phyloP scores from a whole-genome alignment of 2,113 vertebrate genomes.

The Crotalus horridus region DNA sequence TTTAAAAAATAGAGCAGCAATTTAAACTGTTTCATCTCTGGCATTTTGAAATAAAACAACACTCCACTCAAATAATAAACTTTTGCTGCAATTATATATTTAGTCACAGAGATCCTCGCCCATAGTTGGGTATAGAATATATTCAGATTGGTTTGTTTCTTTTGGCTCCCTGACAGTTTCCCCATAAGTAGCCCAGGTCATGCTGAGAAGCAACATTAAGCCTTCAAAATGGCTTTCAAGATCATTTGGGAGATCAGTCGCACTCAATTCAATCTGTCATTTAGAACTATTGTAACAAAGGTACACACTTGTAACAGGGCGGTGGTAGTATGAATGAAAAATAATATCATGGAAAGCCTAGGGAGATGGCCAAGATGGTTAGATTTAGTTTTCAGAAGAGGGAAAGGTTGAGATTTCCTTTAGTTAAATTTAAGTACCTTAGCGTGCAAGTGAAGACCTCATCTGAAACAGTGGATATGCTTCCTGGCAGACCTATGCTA shows the following conservation, averaged over 20 bases:
- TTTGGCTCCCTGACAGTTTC: neutral
- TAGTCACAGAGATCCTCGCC: neutral
- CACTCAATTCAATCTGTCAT: neutral
- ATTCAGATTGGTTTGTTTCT: neutral
- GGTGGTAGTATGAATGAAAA: neutral
- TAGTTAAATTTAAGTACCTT: neutral
- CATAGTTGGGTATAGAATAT: neutral
- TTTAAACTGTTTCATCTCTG: neutral
- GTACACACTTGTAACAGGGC: neutral
- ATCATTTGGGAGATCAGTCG: neutral
- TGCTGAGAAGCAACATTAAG: neutral
- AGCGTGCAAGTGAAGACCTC: neutral
- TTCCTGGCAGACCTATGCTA: neutral
- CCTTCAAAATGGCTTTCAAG: neutral
- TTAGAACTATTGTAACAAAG: neutral
- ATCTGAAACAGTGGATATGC: neutral
- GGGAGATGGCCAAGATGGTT: neutral
- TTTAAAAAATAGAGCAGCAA: neutral
- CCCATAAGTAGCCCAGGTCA: neutral
- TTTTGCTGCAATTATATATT: neutral
- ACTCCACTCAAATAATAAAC: neutral
- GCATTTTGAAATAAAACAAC: neutral
- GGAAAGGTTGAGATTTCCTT: neutral
- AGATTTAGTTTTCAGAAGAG: neutral
- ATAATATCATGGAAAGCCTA: neutral